Base-by-base conservation (phyloP, 2,113 vertebrate genomes). In the Lathamus discolor region DNA sequence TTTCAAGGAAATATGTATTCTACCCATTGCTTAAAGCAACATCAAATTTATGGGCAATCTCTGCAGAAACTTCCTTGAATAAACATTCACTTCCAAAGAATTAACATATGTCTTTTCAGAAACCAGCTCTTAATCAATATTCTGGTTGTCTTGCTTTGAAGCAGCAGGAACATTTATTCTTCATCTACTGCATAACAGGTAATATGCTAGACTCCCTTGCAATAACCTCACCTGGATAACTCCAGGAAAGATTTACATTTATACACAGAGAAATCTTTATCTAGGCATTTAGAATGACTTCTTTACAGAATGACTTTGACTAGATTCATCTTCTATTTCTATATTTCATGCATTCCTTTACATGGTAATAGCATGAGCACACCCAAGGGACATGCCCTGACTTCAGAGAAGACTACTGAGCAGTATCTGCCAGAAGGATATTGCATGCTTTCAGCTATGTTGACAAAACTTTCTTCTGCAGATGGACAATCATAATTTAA, bases 51-150 rank as follows among this genome's bases (percentile, higher is more conserved):
- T 52, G 57, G 70, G 44, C 66, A 89, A 79, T 46, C 57, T 63
- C 64, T 82, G 55, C 35, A 78, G 73, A 95, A 95, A 91, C 35
- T 64, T 89, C 69, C 77, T 85, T 78, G 73, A 91, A 73, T 89
- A 95, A 95, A 91, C 69, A 59, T 37, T 84, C 61, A 70, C 61
- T 93, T 93, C 64, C 57, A 81, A 88, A 88, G 43, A 55, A 95
- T 90, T 88, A 86, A 78, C 29, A 61, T 41, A 29, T 16, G 74
- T 84, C 83, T 87, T 83, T 78, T 57, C 66, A 89, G 77, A 52
- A 95, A 43, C 33, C 69, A 72, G 28, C 4, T 88, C 55, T 70
- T 78, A 68, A 85, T 82, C 74, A 94, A 41, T 87, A 79, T 87
- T 83, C 84, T 76, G 35, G 35, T 48, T 84, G 41, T 64, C 77